These are phyloP conservation scores for Montifringilla adamsi DNA, from an alignment of 2,113 vertebrate species.

Conservation along the genomic window DNA sequence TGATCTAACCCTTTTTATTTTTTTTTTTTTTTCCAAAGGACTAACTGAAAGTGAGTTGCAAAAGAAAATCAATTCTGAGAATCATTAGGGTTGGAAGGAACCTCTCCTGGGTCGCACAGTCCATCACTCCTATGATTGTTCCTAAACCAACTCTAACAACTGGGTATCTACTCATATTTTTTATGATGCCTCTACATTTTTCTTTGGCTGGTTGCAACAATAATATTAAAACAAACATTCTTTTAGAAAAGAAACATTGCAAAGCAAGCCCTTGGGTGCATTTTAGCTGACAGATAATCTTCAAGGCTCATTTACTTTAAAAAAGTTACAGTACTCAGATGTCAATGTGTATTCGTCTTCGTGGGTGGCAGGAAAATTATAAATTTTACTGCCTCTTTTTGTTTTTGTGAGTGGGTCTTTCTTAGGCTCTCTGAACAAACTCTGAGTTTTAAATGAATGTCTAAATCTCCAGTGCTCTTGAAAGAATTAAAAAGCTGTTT, in stretches of 20 bases:
- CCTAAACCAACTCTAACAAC: constrained; percentile 59
- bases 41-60: constrained; percentile 65
- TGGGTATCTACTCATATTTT: constrained; percentile 20
- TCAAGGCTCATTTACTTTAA: constrained; percentile 47
- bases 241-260: constrained; percentile 10
- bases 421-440: neutral
- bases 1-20: constrained; percentile 44
- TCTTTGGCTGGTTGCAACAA: constrained; percentile 16
- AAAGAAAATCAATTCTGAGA: constrained; percentile 63
- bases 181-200: constrained; percentile 31
- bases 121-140: constrained; percentile 62
- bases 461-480: neutral
- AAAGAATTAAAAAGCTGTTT: neutral
- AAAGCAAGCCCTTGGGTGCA: constrained; percentile 21
- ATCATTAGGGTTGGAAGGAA: constrained; percentile 64
- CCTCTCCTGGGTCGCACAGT: constrained; percentile 47
- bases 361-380: neutral
- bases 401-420: neutral
- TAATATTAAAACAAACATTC: constrained; percentile 51
- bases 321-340: constrained; percentile 30
- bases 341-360: constrained; percentile 6
- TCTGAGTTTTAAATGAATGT: neutral
- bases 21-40: constrained; percentile 41
- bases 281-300: constrained; percentile 55
- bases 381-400: neutral